Conservation (phyloP, 2,113 vertebrate genomes). For the Romanogobio albipinnatus region DNA sequence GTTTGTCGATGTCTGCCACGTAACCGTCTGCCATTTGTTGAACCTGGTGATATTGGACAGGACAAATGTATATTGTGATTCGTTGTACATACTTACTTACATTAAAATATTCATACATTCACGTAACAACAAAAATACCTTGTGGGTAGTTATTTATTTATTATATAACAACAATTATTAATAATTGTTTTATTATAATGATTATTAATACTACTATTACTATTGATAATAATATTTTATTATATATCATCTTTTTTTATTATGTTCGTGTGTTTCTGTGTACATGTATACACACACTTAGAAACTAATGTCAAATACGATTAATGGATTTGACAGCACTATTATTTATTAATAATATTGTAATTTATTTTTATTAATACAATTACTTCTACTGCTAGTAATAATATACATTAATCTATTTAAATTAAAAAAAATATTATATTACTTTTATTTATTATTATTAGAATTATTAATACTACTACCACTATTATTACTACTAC, state of each 20-base stretch:
- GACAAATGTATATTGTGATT: background rate
- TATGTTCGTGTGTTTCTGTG: no score
- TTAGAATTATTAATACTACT: no score
- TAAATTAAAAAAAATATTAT: no score
- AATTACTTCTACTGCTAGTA: no score
- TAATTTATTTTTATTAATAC: no score
- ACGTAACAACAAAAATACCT: background rate
- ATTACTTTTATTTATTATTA: no score
- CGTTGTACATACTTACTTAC: background rate
- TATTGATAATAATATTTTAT: background rate
- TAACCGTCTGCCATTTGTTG: conserved; percentile 88
- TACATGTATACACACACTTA: no score
- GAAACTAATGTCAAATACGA: no score
- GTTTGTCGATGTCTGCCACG: conserved; percentile 84
- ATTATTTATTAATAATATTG: no score
- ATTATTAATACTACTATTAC: background rate
- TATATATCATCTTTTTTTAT: background rate
- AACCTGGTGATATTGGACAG: conserved; percentile 75
- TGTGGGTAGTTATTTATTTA: background rate
- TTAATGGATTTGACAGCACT: no score
- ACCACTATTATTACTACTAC: no score
- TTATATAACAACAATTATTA: background rate
- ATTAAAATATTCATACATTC: background rate
- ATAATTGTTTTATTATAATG: background rate
- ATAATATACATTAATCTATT: no score